A percentile compares a stretch with the other conserved stretches of the same genome.
These are phyloP conservation scores for Poeciliopsis occidentalis DNA, from an alignment of 2,113 vertebrate genomes.

Conservation along the genomic window DNA sequence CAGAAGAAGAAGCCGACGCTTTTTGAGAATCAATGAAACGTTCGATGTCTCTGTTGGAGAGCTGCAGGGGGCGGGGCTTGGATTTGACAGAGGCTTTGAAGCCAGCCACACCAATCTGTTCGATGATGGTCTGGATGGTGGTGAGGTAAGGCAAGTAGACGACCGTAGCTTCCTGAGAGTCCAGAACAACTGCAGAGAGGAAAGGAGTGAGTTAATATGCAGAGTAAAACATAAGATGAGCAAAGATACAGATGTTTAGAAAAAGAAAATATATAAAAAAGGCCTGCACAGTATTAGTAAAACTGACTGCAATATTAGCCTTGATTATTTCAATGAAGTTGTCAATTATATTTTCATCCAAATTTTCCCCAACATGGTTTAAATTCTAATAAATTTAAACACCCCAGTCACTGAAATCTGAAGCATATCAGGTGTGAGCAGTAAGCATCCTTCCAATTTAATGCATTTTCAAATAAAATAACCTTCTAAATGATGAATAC, in stretches of 20 bases:
- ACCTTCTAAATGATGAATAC: neutral
- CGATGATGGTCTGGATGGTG: conserved; percentile 86
- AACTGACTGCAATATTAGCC: neutral
- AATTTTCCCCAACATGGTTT: neutral
- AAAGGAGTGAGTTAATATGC: conserved; percentile 19
- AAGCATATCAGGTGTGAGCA: too few species aligned
- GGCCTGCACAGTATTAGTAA: neutral
- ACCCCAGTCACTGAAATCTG: too few species aligned
- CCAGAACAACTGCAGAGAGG: conserved; percentile 86
- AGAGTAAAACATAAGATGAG: neutral
- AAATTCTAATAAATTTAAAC: too few species aligned
- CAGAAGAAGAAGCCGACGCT: conserved; percentile 55
- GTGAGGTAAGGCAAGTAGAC: conserved; percentile 89
- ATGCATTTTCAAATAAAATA: neutral
- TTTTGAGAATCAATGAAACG: conserved; percentile 76
- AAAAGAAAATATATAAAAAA: neutral
- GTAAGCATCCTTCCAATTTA: too few species aligned
- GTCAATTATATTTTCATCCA: too few species aligned
- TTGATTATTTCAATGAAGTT: too few species aligned
- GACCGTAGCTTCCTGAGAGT: conserved; percentile 90
- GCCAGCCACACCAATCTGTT: conserved; percentile 87
- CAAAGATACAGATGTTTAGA: neutral
- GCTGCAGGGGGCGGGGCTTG: conserved; percentile 73
- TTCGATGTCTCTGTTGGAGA: conserved; percentile 82
- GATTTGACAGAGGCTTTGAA: conserved; percentile 83